Evolutionary conservation across 2,888 invertebrate genomes (phyloP), one percentile per base, ranked within the genome.

Genomic region (Tipula lateralis): DNA sequence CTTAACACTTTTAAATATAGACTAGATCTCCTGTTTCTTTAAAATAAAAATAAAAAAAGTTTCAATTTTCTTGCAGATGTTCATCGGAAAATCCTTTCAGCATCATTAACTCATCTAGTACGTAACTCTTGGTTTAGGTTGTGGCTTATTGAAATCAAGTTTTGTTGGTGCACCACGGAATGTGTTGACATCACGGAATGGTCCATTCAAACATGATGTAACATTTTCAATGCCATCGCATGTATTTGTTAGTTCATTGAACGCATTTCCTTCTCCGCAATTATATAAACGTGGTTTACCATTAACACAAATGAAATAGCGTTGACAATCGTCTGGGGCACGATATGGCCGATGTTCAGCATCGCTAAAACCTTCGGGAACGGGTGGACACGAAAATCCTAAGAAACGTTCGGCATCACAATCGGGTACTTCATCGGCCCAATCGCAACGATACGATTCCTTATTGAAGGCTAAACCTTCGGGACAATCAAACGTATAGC

Each of bases 141-240:
- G 24, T 24, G 66, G 66, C 24, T 66, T 19, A 24, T 66, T 66
- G 12, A 9, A 19, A 66, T 66, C 24, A 66, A 66, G 6, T 66
- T 66, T 66, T 19, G 83, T 36, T 34, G 83, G 36, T 82, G 29
- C 83, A 36, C 83, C 83, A 44, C 39, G 39, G 39, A 83, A 44
- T 83, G 36, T 34, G 24, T 83, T 83, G 9, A 36, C 36, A 66
- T 66, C 66, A 9, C 66, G 66, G 66, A 66, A 83, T 44, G 83
- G 83, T 36, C 36, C 34, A 36, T 29, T 83, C 85, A 93, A 93
- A 89, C 97, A 97, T 86, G 93, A 93, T 2, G 93, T 92, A 12
- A 96, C 95, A 88, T 96, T 95, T 87, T 95, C 95, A 84, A 94
- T 93, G 2, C 93, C 94, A 84, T 96, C 95, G 87, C 97, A 97